Evolutionary conservation across 2,113 vertebrate genomes (phyloP).

Genomic region (Danionella cerebrum): DNA sequence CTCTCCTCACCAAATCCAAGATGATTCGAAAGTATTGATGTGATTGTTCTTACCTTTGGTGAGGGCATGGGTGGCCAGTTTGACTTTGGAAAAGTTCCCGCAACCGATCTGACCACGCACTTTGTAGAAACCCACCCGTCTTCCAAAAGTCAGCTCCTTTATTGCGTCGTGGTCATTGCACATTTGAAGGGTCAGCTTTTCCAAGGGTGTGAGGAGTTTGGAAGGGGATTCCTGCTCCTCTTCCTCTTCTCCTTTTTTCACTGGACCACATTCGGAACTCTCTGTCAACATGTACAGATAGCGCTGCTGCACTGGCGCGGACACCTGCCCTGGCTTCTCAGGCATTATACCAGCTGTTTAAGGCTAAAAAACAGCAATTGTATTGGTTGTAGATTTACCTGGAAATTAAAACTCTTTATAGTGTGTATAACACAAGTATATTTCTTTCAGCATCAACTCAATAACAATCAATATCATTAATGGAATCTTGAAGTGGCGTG

Average conservation of each 20-base stretch:
- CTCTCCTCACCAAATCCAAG: no score
- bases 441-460: no score
- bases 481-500: no score
- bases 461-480: no score
- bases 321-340: constrained; percentile 36
- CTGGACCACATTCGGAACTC: constrained; percentile 53
- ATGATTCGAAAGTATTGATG: no score
- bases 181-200: constrained; percentile 81
- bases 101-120: constrained; percentile 86
- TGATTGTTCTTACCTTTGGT: constrained; percentile 91
- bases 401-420: no score
- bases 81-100: constrained; percentile 93
- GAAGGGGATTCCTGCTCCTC: constrained; percentile 50
- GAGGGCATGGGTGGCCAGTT: constrained; percentile 84
- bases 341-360: constrained; percentile 44
- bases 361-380: neutral
- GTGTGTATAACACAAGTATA: no score
- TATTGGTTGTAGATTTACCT: no score
- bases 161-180: constrained; percentile 78
- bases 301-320: constrained; percentile 19
- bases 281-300: constrained; percentile 64
- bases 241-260: no score
- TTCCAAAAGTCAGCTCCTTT: constrained; percentile 83
- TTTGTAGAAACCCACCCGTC: constrained; percentile 88
- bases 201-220: constrained; percentile 69